phyloP scores from a whole-genome alignment of 2,113 vertebrate species.

The Zosterops japonicus region DNA sequence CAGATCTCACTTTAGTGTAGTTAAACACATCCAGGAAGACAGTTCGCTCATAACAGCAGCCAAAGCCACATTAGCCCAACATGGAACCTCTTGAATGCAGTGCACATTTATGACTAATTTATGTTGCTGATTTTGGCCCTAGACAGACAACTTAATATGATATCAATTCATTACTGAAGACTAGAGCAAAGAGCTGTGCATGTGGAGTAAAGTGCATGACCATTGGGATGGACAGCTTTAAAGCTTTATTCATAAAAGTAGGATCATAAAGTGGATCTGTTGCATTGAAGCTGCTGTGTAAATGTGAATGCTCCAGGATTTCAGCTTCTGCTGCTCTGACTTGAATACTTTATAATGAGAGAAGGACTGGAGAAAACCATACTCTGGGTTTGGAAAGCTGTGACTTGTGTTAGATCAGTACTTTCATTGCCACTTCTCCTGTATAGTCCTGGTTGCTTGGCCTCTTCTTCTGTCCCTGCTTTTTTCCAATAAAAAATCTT shows the following conservation, averaged over 20 bases:
- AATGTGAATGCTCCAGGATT: not conserved
- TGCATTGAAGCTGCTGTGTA: not conserved
- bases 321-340: not conserved
- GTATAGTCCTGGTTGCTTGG: not conserved
- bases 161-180: conserved; percentile 8
- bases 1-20: not conserved
- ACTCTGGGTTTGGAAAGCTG: not conserved
- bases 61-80: not conserved
- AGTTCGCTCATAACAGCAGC: not conserved
- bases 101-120: not conserved
- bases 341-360: not conserved
- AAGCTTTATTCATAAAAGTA: not conserved
- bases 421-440: not conserved
- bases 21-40: not conserved
- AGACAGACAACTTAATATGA: not conserved
- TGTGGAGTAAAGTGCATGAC: not conserved
- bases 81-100: not conserved
- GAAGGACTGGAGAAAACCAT: not conserved
- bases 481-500: not conserved
- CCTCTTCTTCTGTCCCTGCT: not conserved
- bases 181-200: not conserved
- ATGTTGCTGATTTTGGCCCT: not conserved
- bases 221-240: not conserved
- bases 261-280: not conserved
- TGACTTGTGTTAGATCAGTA: not conserved